These are phyloP conservation scores for Uria lomvia DNA, from an alignment of 2,113 vertebrate genomes.

Conservation along the genomic window DNA sequence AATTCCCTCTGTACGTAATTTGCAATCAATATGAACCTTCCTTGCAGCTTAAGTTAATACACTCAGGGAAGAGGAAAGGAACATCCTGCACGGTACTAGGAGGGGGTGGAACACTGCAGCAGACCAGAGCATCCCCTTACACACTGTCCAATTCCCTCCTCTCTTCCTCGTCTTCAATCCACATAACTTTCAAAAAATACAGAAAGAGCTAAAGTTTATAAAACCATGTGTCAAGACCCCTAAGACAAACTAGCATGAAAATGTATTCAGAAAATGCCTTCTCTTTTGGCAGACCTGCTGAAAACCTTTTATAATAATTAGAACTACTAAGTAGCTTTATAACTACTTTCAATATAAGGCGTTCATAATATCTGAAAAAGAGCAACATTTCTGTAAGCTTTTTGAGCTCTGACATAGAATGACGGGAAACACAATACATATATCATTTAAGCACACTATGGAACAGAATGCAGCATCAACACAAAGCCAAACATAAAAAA, in stretches of 20 bases:
- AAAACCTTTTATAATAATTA: neutral
- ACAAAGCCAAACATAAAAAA: slow-evolving; percentile 18
- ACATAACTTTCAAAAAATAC: neutral
- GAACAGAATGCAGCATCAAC: neutral
- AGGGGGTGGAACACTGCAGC: neutral
- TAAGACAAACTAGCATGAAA: neutral
- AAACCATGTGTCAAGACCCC: neutral
- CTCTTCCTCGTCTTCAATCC: neutral
- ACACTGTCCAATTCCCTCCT: neutral
- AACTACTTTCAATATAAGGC: neutral
- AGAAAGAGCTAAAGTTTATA: neutral
- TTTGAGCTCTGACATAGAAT: slow-evolving; percentile 9
- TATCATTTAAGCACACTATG: neutral
- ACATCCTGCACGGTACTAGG: neutral
- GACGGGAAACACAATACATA: neutral
- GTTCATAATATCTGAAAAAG: neutral
- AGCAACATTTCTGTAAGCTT: neutral
- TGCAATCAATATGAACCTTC: neutral
- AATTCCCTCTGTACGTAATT: neutral
- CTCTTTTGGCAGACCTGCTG: neutral
- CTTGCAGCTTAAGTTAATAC: neutral
- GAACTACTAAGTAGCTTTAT: neutral
- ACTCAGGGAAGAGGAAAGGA: neutral
- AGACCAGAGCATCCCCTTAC: neutral
- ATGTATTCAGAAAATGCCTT: neutral